phyloP scores from a whole-genome alignment of 2,888 invertebrate genomes.

The Metallyticus violacea region DNA sequence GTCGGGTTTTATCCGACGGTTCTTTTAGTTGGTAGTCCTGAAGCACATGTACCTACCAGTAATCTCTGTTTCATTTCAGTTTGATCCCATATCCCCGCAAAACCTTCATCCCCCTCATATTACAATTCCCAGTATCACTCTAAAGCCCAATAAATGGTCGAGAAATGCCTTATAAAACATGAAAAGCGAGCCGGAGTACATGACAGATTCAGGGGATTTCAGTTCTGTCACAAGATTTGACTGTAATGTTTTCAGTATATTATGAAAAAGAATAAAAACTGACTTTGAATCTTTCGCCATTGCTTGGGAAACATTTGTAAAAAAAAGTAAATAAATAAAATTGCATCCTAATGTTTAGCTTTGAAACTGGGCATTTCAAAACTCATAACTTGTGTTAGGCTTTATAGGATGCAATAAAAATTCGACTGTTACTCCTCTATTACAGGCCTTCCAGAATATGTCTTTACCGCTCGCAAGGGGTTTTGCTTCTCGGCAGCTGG shows the following conservation, averaged over 20 bases:
- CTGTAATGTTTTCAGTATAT: too few relatives aligned
- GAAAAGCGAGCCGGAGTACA: too few relatives aligned
- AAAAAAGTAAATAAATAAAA: too few relatives aligned
- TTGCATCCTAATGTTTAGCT: not conserved
- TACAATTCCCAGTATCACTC: too few relatives aligned
- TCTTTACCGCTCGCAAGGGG: too few relatives aligned
- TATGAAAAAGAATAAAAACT: too few relatives aligned
- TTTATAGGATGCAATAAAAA: too few relatives aligned
- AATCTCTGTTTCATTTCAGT: not conserved
- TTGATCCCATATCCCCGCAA: not conserved
- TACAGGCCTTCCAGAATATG: too few relatives aligned
- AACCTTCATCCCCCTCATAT: not conserved
- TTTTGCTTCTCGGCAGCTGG: too few relatives aligned
- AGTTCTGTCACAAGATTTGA: not conserved
- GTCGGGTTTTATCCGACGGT: not conserved
- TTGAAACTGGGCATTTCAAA: too few relatives aligned
- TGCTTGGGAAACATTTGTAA: not conserved
- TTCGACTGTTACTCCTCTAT: too few relatives aligned
- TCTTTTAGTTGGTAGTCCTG: not conserved
- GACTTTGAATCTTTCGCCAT: not conserved
- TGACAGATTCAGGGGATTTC: not conserved
- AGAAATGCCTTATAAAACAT: not conserved
- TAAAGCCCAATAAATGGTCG: not conserved
- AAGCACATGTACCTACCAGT: not conserved
- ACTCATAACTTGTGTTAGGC: too few relatives aligned